Evolutionary conservation across 2,797 vertebrate species (phyloP), one percentile per base, ranked within the genome.

Genomic region (Ficedula albicollis): DNA sequence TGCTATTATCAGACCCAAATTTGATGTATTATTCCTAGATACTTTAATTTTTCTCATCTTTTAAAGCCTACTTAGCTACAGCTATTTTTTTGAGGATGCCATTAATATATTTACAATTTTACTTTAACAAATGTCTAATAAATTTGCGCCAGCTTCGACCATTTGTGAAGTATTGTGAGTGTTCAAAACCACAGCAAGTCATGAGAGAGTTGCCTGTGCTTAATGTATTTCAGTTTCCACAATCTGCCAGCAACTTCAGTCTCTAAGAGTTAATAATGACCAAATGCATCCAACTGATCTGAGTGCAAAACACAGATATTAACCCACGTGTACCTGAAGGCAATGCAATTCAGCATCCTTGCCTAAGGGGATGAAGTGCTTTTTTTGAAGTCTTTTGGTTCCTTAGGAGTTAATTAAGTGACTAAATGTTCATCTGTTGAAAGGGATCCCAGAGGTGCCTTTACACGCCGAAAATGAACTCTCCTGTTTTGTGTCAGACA

Each of bases 1-100:
- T 38, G 63, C 29, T 89, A 79, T 34, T 48, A 90, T 75, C 79
- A 76, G 46, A 58, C 90, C 84, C 27, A 95, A 75, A 95, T 82
- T 94, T 91, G 83, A 87, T 78, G 41, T 58, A 81, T 68, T 74
- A 74, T 86, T 76, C 34, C 46, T 26, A 58, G 69, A 86, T 25
- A 34, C n/a, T 60, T 67, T 14, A 43, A 41, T 68, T 30, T 70
- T 89, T 72, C 52, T 85, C 60, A 60, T 79, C 25, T 56, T 94
- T 76, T 76, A 90, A 77, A 75, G 51, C 17, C 68, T 87, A 48
- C 63, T 86, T 62, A 74, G 16, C 19, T 62, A 55, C 13, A 81
- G 20, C 10, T 83, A 23, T 54, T 72, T 46, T 18, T 32, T 54
- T 2, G 20, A 72, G 12, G 22, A 10, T n/a, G 7, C 19, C 44